A percentile compares a stretch with the other conserved stretches of the same genome.
Evolutionary conservation across 2,113 vertebrate genomes (phyloP).

Genomic region (Mastomys natalensis): DNA sequence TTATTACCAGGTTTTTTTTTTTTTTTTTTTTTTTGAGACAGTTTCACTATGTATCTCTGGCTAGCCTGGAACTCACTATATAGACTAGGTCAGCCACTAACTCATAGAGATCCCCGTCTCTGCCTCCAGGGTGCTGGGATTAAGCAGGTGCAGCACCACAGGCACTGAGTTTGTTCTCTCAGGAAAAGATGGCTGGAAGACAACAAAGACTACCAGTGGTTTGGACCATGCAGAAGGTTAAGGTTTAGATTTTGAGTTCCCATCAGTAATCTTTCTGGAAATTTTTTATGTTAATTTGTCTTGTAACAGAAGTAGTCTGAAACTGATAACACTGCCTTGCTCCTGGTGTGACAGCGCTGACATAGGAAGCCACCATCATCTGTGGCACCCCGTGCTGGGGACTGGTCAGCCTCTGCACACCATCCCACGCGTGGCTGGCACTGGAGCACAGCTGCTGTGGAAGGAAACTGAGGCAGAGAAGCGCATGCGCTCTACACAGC

Average conservation of each 20-base stretch:
- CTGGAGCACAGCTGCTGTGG: neutral
- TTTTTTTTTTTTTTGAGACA: neutral
- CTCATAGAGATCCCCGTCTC: neutral
- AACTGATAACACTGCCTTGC: neutral
- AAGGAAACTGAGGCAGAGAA: neutral
- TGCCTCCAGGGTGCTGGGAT: neutral
- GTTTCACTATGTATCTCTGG: neutral
- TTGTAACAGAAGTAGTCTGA: slow-evolving; percentile 21
- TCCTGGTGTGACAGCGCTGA: neutral
- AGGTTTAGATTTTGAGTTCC: neutral
- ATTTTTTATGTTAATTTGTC: slow-evolving; percentile 55
- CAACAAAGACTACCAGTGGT: neutral
- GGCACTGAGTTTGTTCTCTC: slow-evolving; percentile 26
- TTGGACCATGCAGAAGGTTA: neutral
- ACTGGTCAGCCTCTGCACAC: neutral
- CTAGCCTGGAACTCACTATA: neutral
- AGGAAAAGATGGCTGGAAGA: neutral
- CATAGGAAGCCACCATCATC: neutral
- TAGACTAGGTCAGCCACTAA: neutral
- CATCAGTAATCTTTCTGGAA: slow-evolving; percentile 49
- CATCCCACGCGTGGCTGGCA: neutral
- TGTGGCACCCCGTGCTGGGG: neutral
- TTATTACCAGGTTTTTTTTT: neutral
- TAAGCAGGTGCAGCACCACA: neutral
- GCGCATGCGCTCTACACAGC: neutral